Conservation (phyloP, 2,888 invertebrate genomes). For the Rhogogaster chlorosoma region DNA sequence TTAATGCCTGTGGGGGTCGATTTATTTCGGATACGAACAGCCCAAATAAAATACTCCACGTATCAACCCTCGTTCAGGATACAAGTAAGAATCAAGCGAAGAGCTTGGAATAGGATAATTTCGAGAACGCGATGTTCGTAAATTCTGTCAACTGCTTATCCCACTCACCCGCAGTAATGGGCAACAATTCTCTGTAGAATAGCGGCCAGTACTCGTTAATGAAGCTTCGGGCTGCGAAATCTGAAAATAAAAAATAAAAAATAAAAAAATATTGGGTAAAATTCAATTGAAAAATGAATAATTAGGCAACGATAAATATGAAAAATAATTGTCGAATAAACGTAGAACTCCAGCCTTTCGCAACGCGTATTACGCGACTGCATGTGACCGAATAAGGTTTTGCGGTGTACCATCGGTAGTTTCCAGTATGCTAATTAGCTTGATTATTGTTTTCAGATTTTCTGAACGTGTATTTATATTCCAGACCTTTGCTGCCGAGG, state of each 20-base stretch:
- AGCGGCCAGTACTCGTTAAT: constrained; percentile 83
- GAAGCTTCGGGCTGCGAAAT: constrained; percentile 79
- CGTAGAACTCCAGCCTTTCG: constrained; percentile 9
- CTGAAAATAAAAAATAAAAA: constrained; percentile 79
- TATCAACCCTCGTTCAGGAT: not conserved
- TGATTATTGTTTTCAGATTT: not conserved
- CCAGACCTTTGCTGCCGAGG: not conserved
- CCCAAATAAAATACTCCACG: not conserved
- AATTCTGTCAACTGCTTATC: constrained; percentile 79
- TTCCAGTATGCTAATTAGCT: not conserved
- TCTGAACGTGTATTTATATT: no score
- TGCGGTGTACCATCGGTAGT: not conserved
- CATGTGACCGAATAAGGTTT: constrained; percentile 1
- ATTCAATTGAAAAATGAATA: not conserved
- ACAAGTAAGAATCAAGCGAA: constrained; percentile 65
- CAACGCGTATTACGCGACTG: not conserved
- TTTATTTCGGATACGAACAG: not conserved
- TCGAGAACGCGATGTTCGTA: constrained; percentile 79
- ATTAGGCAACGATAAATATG: not conserved
- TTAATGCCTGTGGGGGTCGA: not conserved
- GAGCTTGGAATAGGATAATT: constrained; percentile 69
- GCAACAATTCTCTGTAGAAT: constrained; percentile 81
- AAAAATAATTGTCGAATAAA: not conserved
- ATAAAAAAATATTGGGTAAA: no score
- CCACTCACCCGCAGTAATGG: constrained; percentile 80